Evolutionary conservation across 2,888 invertebrate species (phyloP).

Genomic region (Rutpela maculata): DNA sequence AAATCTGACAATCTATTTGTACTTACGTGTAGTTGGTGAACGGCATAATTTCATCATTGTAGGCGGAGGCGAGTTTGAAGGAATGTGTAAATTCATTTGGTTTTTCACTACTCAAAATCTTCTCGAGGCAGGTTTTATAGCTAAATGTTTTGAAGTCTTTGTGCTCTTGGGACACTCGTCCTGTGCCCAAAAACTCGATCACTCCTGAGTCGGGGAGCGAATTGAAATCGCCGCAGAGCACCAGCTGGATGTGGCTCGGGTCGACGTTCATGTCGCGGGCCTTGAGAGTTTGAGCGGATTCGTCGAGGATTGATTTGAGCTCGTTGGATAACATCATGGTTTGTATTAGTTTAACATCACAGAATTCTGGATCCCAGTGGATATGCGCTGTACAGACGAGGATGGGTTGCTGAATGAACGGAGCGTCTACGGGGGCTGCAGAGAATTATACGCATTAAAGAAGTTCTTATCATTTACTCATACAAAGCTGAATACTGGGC

Average conservation of each 20-base stretch:
- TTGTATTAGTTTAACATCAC: constrained; percentile 99
- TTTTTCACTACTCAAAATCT: constrained; percentile 91
- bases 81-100: constrained; percentile 94
- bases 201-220: constrained; percentile 98
- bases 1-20: constrained; percentile 11
- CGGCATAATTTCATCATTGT: constrained; percentile 96
- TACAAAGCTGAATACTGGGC: too few relatives aligned
- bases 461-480: too few relatives aligned
- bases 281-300: constrained; percentile 87
- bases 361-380: constrained; percentile 99
- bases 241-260: constrained; percentile 86
- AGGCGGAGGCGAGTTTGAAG: constrained; percentile 96
- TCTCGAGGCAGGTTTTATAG: constrained; percentile 93
- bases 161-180: constrained; percentile 93
- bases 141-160: constrained; percentile 97
- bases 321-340: constrained; percentile 99
- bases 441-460: not conserved
- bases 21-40: constrained; percentile 98
- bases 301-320: constrained; percentile 90
- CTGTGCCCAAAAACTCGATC: constrained; percentile 94
- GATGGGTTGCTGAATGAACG: constrained; percentile 88
- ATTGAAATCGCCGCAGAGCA: constrained; percentile 99
- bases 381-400: constrained; percentile 99
- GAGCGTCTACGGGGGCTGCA: constrained; percentile 81
- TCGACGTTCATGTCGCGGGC: constrained; percentile 81